Evolutionary conservation across 2,797 vertebrate genomes (phyloP).

Genomic region (Anguilla marmorata): DNA sequence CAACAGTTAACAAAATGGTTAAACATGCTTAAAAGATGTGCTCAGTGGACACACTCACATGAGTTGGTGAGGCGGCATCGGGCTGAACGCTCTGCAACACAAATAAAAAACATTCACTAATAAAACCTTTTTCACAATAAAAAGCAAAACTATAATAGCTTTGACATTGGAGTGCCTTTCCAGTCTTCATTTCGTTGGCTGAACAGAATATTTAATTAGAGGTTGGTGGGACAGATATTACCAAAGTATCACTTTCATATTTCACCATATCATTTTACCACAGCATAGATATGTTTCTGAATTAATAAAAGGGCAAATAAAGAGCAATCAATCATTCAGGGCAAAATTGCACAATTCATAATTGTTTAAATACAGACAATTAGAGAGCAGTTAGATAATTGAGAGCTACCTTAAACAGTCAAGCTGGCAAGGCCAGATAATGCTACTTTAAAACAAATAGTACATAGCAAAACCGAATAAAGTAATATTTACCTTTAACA

Average conservation of each 20-base stretch:
- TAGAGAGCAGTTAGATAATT: not conserved
- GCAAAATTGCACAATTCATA: not conserved
- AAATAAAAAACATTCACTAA: slow-evolving; percentile 48
- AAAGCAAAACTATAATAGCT: not conserved
- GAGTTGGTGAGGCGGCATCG: slow-evolving; percentile 94
- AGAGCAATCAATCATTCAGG: not conserved
- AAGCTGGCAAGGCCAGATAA: not conserved
- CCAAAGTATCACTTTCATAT: not conserved
- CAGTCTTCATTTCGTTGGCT: not conserved
- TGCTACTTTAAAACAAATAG: not conserved
- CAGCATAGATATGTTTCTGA: too few relatives aligned
- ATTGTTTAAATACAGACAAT: not conserved
- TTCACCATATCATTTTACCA: not conserved
- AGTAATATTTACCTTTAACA: slow-evolving; percentile 83
- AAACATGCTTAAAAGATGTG: not conserved
- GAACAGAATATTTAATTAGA: not conserved
- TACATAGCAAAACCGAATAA: not conserved
- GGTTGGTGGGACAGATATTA: not conserved
- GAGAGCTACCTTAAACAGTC: not conserved
- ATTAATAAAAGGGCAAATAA: too few relatives aligned
- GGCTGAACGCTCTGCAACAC: slow-evolving; percentile 92
- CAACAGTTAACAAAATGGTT: not conserved
- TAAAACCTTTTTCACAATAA: not conserved
- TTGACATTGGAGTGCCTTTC: not conserved
- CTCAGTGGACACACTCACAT: slow-evolving; percentile 78